These are phyloP conservation scores for Metridium senile DNA, from an alignment of 92 coral and sea anemone genomes.

Conservation along the genomic window DNA sequence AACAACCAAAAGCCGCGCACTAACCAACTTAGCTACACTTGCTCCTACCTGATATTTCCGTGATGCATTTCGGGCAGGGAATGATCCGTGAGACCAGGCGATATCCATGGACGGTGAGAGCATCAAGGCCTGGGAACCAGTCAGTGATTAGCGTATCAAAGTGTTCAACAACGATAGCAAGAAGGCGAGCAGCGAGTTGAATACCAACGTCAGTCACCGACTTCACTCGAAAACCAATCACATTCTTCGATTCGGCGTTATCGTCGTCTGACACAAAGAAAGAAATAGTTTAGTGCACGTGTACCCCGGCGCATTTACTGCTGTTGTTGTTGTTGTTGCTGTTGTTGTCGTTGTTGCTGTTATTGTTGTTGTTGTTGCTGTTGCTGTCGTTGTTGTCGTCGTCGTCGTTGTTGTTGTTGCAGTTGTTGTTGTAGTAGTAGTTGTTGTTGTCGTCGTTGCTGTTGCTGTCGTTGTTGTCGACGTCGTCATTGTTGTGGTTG, in stretches of 20 bases:
- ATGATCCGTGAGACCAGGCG: constrained; percentile 83
- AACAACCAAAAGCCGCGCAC: too few species aligned
- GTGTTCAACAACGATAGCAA: constrained; percentile 88
- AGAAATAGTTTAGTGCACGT: background rate
- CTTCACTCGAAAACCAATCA: constrained; percentile 85
- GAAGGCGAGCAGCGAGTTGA: constrained; percentile 90
- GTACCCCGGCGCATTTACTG: background rate
- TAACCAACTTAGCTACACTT: too few species aligned
- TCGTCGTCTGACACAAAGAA: constrained; percentile 38
- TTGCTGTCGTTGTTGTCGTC: background rate
- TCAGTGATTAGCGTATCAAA: constrained; percentile 94
- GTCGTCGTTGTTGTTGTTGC: background rate
- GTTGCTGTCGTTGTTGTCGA: background rate
- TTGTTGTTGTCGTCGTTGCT: background rate
- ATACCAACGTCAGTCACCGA: constrained; percentile 74
- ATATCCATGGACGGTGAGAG: constrained; percentile 87
- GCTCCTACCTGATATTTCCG: too few species aligned
- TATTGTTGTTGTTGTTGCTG: background rate
- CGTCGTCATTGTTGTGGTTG: background rate
- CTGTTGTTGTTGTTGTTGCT: background rate
- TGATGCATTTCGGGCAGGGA: constrained; percentile 91
- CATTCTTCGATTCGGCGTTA: constrained; percentile 35
- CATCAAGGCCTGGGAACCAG: constrained; percentile 99
- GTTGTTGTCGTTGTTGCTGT: background rate
- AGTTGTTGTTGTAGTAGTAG: background rate